These are phyloP conservation scores for Stomatorhinus walkeri DNA, from an alignment of 2,797 vertebrate species.

Conservation along the genomic window DNA sequence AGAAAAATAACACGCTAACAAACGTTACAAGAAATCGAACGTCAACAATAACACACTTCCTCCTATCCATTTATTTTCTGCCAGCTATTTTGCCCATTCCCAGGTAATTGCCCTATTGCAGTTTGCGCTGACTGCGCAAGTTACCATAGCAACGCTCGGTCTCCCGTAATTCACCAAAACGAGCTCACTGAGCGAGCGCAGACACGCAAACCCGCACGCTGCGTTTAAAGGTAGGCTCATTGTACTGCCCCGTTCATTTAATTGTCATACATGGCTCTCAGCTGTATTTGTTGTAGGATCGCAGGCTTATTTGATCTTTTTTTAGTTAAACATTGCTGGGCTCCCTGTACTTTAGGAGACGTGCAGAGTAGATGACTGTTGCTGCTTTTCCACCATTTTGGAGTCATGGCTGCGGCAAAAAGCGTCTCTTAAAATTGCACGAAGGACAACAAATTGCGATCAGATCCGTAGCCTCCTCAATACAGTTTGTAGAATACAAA, in stretches of 20 bases:
- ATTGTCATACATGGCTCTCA: neutral
- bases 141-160: conserved; percentile 21
- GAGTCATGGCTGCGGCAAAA: conserved; percentile 22
- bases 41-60: neutral
- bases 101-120: neutral
- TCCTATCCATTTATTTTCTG: neutral
- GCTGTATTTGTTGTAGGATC: conserved; percentile 2
- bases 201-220: neutral
- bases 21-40: neutral
- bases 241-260: neutral
- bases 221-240: neutral
- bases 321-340: conserved; percentile 13
- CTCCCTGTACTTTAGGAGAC: neutral
- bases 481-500: neutral
- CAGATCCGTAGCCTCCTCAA: neutral
- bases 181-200: neutral
- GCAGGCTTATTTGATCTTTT: neutral
- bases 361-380: neutral
- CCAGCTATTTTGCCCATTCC: neutral
- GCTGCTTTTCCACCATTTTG: conserved; percentile 2
- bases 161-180: neutral
- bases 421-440: conserved; percentile 18
- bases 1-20: neutral
- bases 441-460: neutral
- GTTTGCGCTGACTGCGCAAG: conserved; percentile 10